Percentiles rank a stretch among this genome's conserved stretches.
These are phyloP conservation scores for Bhutanitis thaidina DNA, from an alignment of 2,888 invertebrate species.

Conservation along the genomic window DNA sequence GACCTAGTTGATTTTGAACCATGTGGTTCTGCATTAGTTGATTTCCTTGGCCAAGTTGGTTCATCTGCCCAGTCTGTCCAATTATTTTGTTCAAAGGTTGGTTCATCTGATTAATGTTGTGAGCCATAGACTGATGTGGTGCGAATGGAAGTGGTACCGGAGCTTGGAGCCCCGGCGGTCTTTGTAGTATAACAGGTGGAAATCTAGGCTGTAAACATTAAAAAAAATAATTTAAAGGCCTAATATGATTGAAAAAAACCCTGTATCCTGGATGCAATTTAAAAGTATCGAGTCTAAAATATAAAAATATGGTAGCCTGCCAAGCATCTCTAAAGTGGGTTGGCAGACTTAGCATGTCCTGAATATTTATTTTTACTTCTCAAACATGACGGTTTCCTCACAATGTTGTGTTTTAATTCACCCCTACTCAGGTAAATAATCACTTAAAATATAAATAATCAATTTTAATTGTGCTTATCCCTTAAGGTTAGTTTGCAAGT, in stretches of 20 bases:
- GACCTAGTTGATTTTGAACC: slow-evolving; percentile 22
- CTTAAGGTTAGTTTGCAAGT: no score
- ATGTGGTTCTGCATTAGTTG: slow-evolving; percentile 26
- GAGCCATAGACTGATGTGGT: slow-evolving; percentile 51
- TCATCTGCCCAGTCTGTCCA: slow-evolving; percentile 35
- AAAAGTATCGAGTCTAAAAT: no score
- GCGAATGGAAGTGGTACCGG: slow-evolving; percentile 66
- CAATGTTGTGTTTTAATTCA: no score
- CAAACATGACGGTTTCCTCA: no score
- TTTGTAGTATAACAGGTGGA: slow-evolving; percentile 66
- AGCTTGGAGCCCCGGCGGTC: slow-evolving; percentile 65
- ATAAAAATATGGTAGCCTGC: no score
- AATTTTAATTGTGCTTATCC: no score
- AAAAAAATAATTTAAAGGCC: not conserved
- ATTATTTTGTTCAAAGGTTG: slow-evolving; percentile 51
- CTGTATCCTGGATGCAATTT: no score
- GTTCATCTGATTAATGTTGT: slow-evolving; percentile 48
- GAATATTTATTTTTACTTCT: not conserved
- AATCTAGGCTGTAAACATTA: slow-evolving; percentile 55
- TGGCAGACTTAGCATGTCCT: no score
- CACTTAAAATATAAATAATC: no score
- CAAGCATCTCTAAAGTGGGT: no score
- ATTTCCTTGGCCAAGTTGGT: slow-evolving; percentile 29
- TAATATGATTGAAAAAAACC: no score
- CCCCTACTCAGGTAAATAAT: no score